Evolutionary conservation across 1,140 invertebrate species (phyloP), one percentile per base, ranked within the genome.

Genomic region (Drosophila hydei): DNA sequence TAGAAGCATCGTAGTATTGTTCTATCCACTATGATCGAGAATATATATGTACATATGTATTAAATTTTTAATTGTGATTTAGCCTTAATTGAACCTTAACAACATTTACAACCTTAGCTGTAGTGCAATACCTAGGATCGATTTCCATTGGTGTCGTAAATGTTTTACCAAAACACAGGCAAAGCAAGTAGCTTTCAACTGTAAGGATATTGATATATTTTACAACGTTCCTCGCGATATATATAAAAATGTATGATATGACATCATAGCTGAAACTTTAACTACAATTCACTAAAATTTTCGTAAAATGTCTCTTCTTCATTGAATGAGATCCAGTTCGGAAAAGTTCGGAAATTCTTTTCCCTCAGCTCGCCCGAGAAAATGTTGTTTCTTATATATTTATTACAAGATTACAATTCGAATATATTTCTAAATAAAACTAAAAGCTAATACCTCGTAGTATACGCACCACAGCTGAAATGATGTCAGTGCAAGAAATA

Each of bases 61-160:
- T 30, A 30, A 38, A 70, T 33, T 64, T 42, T 64, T 33, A 25
- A 70, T 70, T 70, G 67, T 70, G 67, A 70, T 70, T 48, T 70
- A 70, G 60, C 38, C 40, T 21, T 56, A 56, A 70, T 33, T 19
- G 33, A 64, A 64, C 51, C 33, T 6, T 42, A 50, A 50, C 4
- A 18, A 62, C 33, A 23, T 14, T 42, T 52, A 43, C 7, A 67
- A 33, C 30, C 30, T 12, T 63, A 69, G 4, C 14, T 23, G 18
- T 54, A 11, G 50, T 19, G 19, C 18, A 14, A 54, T n/a, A n/a
- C n/a, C n/a, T n/a, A n/a, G n/a, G n/a, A n/a, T 38, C 33, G n/a
- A 38, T 54, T 54, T 52, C 19, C 9, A 38, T 21, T 54, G 33
- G 11, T 7, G 16, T 40, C 8, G 4, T 33, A 61, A 52, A 18